Base-by-base conservation (phyloP, 1,140 invertebrate genomes). In the Macrosteles quadrilineatus region DNA sequence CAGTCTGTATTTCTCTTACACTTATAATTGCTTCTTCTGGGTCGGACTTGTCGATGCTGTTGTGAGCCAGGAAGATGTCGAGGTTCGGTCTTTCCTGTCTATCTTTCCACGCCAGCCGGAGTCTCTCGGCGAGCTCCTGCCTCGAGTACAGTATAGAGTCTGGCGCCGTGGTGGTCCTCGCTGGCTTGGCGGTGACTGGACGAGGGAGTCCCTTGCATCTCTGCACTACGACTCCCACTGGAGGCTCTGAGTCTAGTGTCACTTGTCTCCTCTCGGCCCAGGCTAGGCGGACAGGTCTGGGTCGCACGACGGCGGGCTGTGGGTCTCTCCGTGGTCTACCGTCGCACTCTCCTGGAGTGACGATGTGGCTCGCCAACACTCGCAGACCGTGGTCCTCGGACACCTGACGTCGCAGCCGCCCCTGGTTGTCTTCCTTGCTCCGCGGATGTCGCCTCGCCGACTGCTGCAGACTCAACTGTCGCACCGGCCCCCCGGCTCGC, bases 61-160 rank as follows among this genome's bases (percentile, higher is more conserved):
- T 78, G 25, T 81, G 83, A 0, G 85, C 81, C 14, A 87, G 72
- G 69, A 85, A 85, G 12, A 87, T 86, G 45, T 85, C 81, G 17
- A 87, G 79, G 59, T 85, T 86, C 0, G 81, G 78, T 72, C 82
- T 83, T 23, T 81, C 78, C 53, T 84, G 81, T 0, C 82, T 74
- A 6, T 84, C 80, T 59, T 83, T 82, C 83, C 83, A 85, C 0
- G 83, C 85, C 2, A 82, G 75, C 50, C 82, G 76, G 31, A 86
- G 68, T 62, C 83, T 77, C 64, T 85, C 82, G 0, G 84, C 82
- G 3, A 86, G 71, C 63, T 85, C 81, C 62, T 85, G 82, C 30
- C 83, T 79, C 0, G 84, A 82, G 21, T 84, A 83, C 0, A 85
- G 76, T 25, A 86, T 82, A 0, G 84, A 79, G 2, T 83, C 81